Conservation (phyloP, 2,113 vertebrate species). For the Glareola pratincola region DNA sequence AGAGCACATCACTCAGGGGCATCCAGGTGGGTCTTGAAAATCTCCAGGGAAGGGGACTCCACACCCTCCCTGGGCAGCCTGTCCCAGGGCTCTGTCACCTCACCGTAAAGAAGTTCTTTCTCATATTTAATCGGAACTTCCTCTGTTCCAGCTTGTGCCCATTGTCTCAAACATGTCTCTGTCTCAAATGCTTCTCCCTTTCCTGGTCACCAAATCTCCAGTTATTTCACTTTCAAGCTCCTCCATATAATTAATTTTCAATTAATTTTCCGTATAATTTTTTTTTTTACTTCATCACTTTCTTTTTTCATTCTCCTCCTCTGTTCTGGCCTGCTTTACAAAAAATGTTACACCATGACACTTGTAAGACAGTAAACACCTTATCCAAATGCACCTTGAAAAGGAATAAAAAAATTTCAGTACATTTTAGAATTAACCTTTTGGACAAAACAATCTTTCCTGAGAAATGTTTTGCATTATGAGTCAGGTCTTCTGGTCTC, state of each 20-base stretch:
- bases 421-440: not conserved
- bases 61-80: no score
- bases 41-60: no score
- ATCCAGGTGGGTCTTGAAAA: no score
- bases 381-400: not conserved
- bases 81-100: no score
- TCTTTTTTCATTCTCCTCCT: not conserved
- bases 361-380: not conserved
- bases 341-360: not conserved
- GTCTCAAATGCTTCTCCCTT: not conserved
- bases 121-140: no score
- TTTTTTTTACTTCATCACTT: not conserved
- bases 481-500: not conserved
- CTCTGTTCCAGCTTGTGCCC: no score
- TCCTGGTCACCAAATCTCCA: not conserved
- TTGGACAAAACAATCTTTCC: not conserved
- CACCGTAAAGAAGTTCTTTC: no score
- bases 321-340: not conserved
- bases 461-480: not conserved
- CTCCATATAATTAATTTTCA: not conserved
- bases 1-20: no score
- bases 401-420: not conserved
- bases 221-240: not conserved
- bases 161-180: not conserved
- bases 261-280: not conserved